Conservation (phyloP, 30 jellyfish, hydroid and myxozoan species). For the Rhopilema esculentum region DNA sequence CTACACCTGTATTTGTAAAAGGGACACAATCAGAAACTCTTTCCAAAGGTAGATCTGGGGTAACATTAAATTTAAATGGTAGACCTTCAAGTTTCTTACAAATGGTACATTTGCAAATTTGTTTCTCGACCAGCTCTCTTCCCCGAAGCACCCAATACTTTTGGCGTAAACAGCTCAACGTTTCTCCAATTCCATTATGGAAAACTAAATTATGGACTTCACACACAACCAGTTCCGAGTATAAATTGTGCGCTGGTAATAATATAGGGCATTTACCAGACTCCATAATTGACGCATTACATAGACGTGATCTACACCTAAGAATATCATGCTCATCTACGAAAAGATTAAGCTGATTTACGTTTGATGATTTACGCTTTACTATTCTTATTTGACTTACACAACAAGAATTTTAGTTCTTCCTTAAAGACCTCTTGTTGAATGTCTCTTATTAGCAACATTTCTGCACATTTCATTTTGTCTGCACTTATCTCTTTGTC, state of each 20-base stretch:
- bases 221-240: constrained; percentile 9
- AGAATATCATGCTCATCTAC: constrained; percentile 42
- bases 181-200: constrained; percentile 60
- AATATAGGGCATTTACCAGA: constrained; percentile 62
- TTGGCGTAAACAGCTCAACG: constrained; percentile 48
- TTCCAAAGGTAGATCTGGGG: constrained; percentile 30
- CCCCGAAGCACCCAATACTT: constrained; percentile 76
- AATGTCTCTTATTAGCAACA: constrained; percentile 34
- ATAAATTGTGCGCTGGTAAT: constrained; percentile 35
- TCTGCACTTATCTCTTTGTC: constrained; percentile 14
- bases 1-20: constrained; percentile 58
- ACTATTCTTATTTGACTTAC: background rate
- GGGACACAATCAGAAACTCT: constrained; percentile 63
- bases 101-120: constrained; percentile 13
- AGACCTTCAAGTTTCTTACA: constrained; percentile 56
- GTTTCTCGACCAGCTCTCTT: constrained; percentile 44
- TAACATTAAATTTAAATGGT: constrained; percentile 30
- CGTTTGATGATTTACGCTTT: constrained; percentile 36
- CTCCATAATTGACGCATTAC: constrained; percentile 35
- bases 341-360: constrained; percentile 45
- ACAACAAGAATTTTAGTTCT: constrained; percentile 22
- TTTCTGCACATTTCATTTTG: constrained; percentile 55
- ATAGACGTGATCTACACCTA: constrained; percentile 42
- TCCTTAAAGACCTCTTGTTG: constrained; percentile 22
- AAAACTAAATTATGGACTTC: constrained; percentile 56